Evolutionary conservation across 2,888 invertebrate species (phyloP), one percentile per base, ranked within the genome.

Genomic region (Rhagonycha lutea): DNA sequence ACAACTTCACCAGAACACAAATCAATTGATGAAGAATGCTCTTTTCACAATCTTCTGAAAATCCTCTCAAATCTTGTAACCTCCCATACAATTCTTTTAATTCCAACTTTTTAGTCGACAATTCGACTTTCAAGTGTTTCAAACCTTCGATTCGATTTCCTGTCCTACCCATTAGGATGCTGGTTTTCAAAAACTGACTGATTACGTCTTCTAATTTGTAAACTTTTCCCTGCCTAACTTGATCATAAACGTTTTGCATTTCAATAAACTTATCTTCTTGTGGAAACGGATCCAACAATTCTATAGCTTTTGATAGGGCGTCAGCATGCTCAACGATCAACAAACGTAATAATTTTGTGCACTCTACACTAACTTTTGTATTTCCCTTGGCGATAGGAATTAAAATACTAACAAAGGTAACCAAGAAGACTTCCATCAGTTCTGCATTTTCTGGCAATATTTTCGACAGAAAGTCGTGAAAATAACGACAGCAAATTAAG

Each of bases 21-120:
- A 93, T 90, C 12, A 94, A 86, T 80, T 89, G 89, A 86, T 95
- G 94, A 12, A 94, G 84, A 14, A 90, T 82, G 83, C 92, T 94
- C 0, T 88, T 87, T 32, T 88, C 88, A 81, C 92, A 92, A 79
- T 93, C 92, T 84, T 94, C 93, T 0, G 92, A 92, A 84, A 93
- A 93, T 1, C 91, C 91, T 81, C 90, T 89, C 0, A 87, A 84
- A 7, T 83, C 83, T 76, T 90, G 89, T 67, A 94, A 84, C 32
- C 89, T 88, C n/a, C 87, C 85, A 79, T 91, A 92, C 71, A 94
- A 83, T 4, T 84, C 79, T 18, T 86, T 87, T 9, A 94, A 83
- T 80, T 92, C 90, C 0, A 83, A 79, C 83, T 91, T 92, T 78
- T 91, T 90, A 0, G 82, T 82, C 12, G 87, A 88, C 32, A 95